Base-by-base conservation (phyloP, 2,888 invertebrate genomes). In the Lathronympha strigana region DNA sequence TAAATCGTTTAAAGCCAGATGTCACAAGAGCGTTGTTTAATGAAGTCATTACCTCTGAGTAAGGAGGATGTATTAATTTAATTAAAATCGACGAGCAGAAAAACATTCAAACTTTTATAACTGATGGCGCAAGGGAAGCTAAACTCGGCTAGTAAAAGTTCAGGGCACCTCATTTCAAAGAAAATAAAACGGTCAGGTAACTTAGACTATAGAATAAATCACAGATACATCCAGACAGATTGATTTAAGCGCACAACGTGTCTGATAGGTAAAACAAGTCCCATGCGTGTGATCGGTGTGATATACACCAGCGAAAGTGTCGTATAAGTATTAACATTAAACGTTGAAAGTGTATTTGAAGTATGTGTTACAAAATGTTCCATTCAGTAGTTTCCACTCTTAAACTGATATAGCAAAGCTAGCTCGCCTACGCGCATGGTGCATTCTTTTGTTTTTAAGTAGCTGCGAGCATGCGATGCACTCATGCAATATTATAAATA, bases 401-500 rank as follows among this genome's bases (percentile, higher is more conserved):
- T n/a, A 28, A 13, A 13, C 33, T 38, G 61, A 51, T 53, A 61
- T 51, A 40, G 21, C 40, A 15, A 33, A 50, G 61, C 40, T 43
- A 43, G 13, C 36, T 49, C 21, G 45, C 58, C 47, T 47, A 50
- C 19, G 61, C 50, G 50, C 61, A 53, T 51, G 51, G 61, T 53
- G 61, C 43, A 61, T 61, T 61, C 61, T 61, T 58, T 61, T 28
- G 51, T 61, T 61, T 61, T 61, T 33, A 43, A 61, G 38, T 61
- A 31, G 31, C 40, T 11, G n/a, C 43, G 31, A 40, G 15, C 61
- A 61, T 61, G 61, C 61, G 17, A 61, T 51, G 28, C 61, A 43
- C 51, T 45, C 58, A 58, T 58, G 58, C 58, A 15, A 58, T 47
- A 15, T 11, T n/a, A 36, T 49, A 58, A 49, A 47, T 11, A 47